These are phyloP conservation scores for Drosophila cognata DNA, from an alignment of 2,888 invertebrate species.

Conservation along the genomic window DNA sequence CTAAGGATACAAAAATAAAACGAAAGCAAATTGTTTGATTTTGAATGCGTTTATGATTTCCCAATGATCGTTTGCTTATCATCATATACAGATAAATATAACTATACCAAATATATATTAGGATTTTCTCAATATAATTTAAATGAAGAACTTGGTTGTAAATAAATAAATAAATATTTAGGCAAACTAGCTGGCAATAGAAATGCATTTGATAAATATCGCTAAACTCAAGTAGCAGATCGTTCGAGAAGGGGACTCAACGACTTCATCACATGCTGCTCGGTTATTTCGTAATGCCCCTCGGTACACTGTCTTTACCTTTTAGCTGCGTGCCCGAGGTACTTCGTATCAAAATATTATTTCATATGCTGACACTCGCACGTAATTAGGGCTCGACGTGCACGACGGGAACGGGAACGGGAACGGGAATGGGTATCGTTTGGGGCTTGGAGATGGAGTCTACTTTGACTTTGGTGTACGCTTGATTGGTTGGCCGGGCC, in stretches of 20 bases:
- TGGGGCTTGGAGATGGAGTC: neutral
- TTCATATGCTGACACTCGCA: constrained; percentile 82
- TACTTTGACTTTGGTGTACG: constrained; percentile 28
- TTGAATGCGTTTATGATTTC: constrained; percentile 56
- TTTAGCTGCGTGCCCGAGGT: constrained; percentile 52
- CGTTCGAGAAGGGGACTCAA: neutral
- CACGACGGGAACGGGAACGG: neutral
- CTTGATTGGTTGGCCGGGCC: constrained; percentile 59
- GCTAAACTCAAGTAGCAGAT: neutral
- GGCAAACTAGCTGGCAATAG: neutral
- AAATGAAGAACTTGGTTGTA: neutral
- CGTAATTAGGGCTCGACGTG: constrained; percentile 68
- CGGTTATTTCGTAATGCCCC: neutral
- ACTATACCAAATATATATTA: neutral
- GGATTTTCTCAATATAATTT: neutral
- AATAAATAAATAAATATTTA: neutral
- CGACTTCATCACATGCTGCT: neutral
- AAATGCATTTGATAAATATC: neutral
- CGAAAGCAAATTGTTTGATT: constrained; percentile 63
- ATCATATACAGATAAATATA: neutral
- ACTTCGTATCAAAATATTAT: constrained; percentile 75
- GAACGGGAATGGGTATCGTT: neutral
- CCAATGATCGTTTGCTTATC: neutral
- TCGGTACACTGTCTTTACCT: neutral
- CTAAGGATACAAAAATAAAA: constrained; percentile 20